Evolutionary conservation across 1,140 invertebrate genomes (phyloP).

Genomic region (Popillia japonica): DNA sequence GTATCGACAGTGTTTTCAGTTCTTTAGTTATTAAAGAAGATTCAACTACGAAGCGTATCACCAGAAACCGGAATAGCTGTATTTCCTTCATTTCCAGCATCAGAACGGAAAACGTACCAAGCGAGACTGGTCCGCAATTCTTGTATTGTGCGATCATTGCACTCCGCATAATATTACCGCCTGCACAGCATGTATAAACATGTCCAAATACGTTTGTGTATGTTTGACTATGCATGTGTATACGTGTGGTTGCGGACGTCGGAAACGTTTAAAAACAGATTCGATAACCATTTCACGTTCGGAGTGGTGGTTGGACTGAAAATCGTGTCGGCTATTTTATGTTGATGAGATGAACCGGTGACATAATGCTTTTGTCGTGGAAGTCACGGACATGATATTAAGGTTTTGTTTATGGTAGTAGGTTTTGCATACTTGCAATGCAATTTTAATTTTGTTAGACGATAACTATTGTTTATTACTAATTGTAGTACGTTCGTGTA

Average conservation of each 20-base stretch:
- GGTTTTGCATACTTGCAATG: neutral
- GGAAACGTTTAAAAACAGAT: conserved; percentile 14
- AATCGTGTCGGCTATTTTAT: conserved; percentile 27
- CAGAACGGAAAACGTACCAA: neutral
- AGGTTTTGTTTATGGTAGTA: neutral
- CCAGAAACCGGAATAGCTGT: too few species aligned
- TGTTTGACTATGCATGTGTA: neutral
- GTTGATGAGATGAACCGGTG: conserved; percentile 25
- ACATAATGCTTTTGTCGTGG: conserved; percentile 5
- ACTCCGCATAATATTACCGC: neutral
- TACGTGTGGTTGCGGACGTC: neutral
- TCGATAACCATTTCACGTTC: conserved; percentile 17
- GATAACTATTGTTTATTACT: neutral
- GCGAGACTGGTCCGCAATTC: neutral
- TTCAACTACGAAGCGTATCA: too few species aligned
- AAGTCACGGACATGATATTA: neutral
- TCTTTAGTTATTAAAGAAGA: too few species aligned
- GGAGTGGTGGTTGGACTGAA: neutral
- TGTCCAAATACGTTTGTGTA: neutral
- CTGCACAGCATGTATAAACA: conserved; percentile 4
- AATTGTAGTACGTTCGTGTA: neutral
- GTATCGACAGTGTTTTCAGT: too few species aligned
- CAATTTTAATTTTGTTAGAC: neutral
- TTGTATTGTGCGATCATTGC: neutral
- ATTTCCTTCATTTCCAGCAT: neutral